phyloP scores from a whole-genome alignment of 2,888 invertebrate species.

The Leptura quadrifasciata region DNA sequence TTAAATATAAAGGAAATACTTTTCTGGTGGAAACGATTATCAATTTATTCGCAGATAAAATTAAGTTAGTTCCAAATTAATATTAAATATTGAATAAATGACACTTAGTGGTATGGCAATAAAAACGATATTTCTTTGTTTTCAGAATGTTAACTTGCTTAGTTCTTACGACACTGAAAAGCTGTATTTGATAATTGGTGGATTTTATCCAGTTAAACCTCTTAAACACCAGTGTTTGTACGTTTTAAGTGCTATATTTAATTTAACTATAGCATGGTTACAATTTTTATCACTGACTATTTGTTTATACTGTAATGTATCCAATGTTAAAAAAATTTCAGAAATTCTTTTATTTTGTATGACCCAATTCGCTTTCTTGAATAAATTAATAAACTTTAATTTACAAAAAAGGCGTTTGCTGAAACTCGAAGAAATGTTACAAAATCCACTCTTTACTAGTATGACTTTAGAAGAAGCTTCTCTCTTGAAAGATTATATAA shows the following conservation, averaged over 20 bases:
- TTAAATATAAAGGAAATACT: no score
- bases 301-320: conserved; percentile 34
- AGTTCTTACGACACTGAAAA: conserved; percentile 7
- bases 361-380: conserved; percentile 52
- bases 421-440: conserved; percentile 45
- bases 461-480: conserved; percentile 39
- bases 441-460: conserved; percentile 45
- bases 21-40: no score
- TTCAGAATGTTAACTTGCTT: conserved; percentile 6
- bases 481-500: conserved; percentile 43
- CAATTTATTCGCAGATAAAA: no score
- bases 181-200: conserved; percentile 29
- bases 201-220: conserved; percentile 50
- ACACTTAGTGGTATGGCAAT: no score
- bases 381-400: conserved; percentile 50
- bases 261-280: conserved; percentile 43
- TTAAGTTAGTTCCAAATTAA: no score
- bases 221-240: conserved; percentile 35
- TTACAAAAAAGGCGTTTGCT: conserved; percentile 32
- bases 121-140: no score
- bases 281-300: conserved; percentile 37
- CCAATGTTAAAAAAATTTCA: conserved; percentile 47
- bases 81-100: no score
- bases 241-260: conserved; percentile 33
- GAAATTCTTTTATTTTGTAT: conserved; percentile 52